Evolutionary conservation across 2,888 invertebrate species (phyloP).

Genomic region (Cephus sareptanus): DNA sequence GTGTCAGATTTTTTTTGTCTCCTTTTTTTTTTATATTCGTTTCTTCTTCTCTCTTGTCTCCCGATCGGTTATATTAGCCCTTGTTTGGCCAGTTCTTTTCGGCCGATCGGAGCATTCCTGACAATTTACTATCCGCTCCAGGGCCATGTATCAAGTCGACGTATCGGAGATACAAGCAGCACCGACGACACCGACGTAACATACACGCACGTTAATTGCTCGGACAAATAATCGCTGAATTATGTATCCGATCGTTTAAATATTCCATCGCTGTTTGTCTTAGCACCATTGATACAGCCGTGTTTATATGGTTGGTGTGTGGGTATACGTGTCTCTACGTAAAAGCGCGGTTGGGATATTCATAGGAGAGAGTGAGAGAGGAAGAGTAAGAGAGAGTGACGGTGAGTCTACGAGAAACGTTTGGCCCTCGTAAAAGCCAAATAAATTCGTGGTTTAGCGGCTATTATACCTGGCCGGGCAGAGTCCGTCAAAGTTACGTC

Average conservation of each 20-base stretch:
- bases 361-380: background rate
- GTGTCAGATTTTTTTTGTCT: background rate
- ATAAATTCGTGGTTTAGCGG: background rate
- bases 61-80: background rate
- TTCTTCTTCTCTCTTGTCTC: background rate
- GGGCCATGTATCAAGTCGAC: conserved; percentile 45
- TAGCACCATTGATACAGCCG: conserved; percentile 16
- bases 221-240: conserved; percentile 24
- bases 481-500: background rate
- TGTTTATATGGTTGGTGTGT: background rate
- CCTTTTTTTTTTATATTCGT: background rate
- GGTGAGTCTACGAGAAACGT: background rate
- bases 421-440: conserved; percentile 1
- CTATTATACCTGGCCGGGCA: background rate
- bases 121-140: conserved; percentile 46
- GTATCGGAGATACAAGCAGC: conserved; percentile 39
- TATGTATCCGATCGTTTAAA: conserved; percentile 21
- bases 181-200: conserved; percentile 42
- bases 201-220: conserved; percentile 39
- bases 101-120: conserved; percentile 40
- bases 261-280: conserved; percentile 19
- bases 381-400: background rate
- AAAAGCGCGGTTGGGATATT: background rate
- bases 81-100: background rate
- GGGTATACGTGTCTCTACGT: background rate